These are phyloP conservation scores for Paralichthys olivaceus DNA, from an alignment of 2,113 vertebrate species.

Conservation along the genomic window DNA sequence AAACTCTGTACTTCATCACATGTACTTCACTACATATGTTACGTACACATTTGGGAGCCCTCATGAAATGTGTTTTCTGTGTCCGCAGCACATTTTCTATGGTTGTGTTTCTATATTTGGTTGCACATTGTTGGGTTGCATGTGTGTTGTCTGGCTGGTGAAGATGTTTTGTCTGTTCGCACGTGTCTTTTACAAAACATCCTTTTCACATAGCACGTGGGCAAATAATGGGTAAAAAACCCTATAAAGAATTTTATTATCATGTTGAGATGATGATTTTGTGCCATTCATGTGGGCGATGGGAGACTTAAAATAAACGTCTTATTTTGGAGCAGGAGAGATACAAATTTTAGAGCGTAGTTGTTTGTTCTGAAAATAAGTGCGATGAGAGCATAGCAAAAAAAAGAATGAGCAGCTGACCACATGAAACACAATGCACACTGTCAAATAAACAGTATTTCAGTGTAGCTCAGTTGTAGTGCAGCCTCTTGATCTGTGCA, in stretches of 20 bases:
- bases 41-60: no score
- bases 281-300: slow-evolving; percentile 35
- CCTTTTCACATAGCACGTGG: slow-evolving; percentile 5
- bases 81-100: no score
- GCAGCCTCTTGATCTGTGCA: neutral
- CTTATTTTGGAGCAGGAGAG: slow-evolving; percentile 12
- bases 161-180: slow-evolving; percentile 1
- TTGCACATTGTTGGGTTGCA: neutral
- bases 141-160: neutral
- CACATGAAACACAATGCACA: slow-evolving; percentile 16
- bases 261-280: slow-evolving; percentile 17
- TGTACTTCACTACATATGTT: no score
- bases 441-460: neutral
- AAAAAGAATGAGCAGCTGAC: slow-evolving; percentile 2
- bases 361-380: slow-evolving; percentile 35
- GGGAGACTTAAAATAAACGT: slow-evolving; percentile 21
- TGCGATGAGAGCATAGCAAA: neutral
- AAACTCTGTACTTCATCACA: no score
- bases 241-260: slow-evolving; percentile 31
- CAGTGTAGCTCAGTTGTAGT: neutral
- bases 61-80: no score
- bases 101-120: slow-evolving; percentile 5
- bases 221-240: slow-evolving; percentile 7
- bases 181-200: slow-evolving; percentile 22
- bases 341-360: neutral